Base-by-base conservation (phyloP, 2,113 vertebrate genomes). In the Phylloscopus trochilus region DNA sequence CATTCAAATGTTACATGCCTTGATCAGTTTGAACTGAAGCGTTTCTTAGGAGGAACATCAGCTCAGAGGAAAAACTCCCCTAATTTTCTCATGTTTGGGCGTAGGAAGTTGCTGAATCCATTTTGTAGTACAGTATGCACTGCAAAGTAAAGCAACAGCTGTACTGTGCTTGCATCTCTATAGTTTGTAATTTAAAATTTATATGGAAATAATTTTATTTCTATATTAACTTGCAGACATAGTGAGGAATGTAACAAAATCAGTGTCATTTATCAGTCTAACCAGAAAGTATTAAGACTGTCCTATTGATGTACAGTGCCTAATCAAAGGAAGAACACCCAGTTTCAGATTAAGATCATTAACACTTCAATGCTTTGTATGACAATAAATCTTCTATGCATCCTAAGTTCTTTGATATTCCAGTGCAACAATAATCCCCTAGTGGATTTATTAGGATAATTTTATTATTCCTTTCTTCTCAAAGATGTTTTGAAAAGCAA, bases 381-480 rank as follows among this genome's bases (percentile, higher is more conserved):
- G 82, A 95, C 91, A 95, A 96, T 97, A 96, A 96, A 96, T 97
- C 69, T 73, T 97, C 88, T 94, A 49, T 94, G 72, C 75, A 87
- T 80, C 83, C 59, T 63, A 80, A 96, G 51, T 89, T 94, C 89
- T 97, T 97, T 96, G 93, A 96, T 95, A 95, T 97, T 96, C 51
- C 83, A 92, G 70, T 82, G 95, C 87, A 97, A 96, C 95, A 72
- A 70, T 90, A 92, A 94, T 96, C 90, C 96, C 94, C 95, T 60
- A 90, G 92, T 91, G 92, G 92, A 79, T 97, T 97, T 95, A 95
- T 97, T 97, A 96, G 83, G 87, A 92, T 95, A 66, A 84, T 89
- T 92, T 97, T 96, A 95, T 94, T 97, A 88, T 83, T 68, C 88
- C 92, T 94, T 97, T 96, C 83, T 97, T 91, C 72, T 96, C 81